Evolutionary conservation across 2,888 invertebrate species (phyloP), one percentile per base, ranked within the genome.

Genomic region (Cordilura impudica): DNA sequence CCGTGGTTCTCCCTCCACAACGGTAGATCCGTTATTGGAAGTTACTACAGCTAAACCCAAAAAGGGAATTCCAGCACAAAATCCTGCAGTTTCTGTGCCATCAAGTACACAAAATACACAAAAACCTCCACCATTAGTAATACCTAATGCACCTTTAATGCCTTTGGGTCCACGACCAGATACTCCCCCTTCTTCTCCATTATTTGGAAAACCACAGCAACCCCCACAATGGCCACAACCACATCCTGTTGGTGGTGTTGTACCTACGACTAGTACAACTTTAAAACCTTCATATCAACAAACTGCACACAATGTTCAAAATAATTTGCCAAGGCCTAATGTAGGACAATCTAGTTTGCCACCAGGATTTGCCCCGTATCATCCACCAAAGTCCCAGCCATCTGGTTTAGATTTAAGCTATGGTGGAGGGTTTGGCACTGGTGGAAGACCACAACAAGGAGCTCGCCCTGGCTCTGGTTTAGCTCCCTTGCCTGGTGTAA

Each of bases 341-440:
- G 67, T 81, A 0, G 85, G 82, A 10, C 85, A 84, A 5, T 81
- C 84, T 8, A 85, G 81, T 71, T 70, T 84, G 23, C 86, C 85
- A 0, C 86, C 86, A 0, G 86, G 84, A 1, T 87, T 85, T 80
- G 83, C 83, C 0, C 81, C 85, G 0, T 87, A 87, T 60, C 84
- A 85, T 0, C 87, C 88, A 14, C 84, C 85, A 47, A 85, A 85
- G 21, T 80, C 85, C 8, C 89, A 89, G 49, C 88, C 89, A 0
- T 88, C 84, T 4, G 88, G 87, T 14, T 81, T 86, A 26, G 89
- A 89, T 58, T 77, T 88, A 29, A 88, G 89, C 69, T 88, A 88
- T 74, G 84, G 85, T 3, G 85, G 88, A 5, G 83, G 84, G 0
- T 78, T 60, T 21, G 49, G 60, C 7, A 31, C 51, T 31, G 81